Conservation (phyloP, 2,888 invertebrate species). For the Catocala nupta region DNA sequence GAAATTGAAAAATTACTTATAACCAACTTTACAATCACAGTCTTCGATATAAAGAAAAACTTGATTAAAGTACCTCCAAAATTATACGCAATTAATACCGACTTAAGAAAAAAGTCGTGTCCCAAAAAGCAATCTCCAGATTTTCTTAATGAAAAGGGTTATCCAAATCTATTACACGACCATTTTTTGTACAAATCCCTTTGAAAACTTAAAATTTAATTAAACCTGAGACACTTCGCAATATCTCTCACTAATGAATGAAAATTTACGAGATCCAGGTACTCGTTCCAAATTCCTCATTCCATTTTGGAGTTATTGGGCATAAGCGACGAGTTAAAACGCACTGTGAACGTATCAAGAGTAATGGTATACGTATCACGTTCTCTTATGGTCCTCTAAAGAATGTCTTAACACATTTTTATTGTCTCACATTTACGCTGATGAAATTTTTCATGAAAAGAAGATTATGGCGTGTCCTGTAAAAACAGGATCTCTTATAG, state of each 20-base stretch:
- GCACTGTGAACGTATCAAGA: too few species aligned
- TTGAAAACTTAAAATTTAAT: slow-evolving; percentile 35
- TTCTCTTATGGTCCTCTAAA: neutral
- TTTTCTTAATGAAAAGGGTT: slow-evolving; percentile 15
- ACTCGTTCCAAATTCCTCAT: slow-evolving; percentile 28
- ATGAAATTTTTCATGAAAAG: too few species aligned
- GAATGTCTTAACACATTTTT: neutral
- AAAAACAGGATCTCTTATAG: too few species aligned
- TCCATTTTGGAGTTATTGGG: neutral
- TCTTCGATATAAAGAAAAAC: too few species aligned
- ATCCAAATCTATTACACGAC: slow-evolving; percentile 21
- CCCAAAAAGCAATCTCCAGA: neutral
- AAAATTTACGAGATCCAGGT: slow-evolving; percentile 40
- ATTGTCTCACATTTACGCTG: too few species aligned
- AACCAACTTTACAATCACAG: too few species aligned
- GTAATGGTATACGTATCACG: too few species aligned
- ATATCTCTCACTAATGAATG: slow-evolving; percentile 39
- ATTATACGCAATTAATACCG: neutral
- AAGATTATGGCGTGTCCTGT: too few species aligned
- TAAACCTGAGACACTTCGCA: slow-evolving; percentile 26
- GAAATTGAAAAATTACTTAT: too few species aligned
- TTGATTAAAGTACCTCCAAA: too few species aligned
- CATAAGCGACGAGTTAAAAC: neutral
- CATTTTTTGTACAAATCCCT: slow-evolving; percentile 21
- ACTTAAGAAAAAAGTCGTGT: neutral